A percentile compares a stretch with the other conserved stretches of the same genome.
Conservation (phyloP, 2,113 vertebrate genomes). For the Campylomormyrus numenius region DNA sequence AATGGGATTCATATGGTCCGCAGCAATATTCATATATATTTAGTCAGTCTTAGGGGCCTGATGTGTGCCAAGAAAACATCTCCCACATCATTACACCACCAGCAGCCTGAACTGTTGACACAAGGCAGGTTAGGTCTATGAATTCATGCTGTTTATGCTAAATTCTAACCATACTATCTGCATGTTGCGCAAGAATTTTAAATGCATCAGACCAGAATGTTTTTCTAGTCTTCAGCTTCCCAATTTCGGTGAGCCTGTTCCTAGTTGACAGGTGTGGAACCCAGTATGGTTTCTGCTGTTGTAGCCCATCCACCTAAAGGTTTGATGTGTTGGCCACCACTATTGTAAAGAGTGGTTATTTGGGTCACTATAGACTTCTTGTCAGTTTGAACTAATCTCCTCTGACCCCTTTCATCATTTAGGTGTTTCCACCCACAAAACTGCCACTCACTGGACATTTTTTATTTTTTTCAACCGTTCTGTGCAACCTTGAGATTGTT, state of each 20-base stretch:
- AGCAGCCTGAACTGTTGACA: background rate
- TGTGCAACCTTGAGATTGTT: background rate
- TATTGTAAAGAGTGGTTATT: background rate
- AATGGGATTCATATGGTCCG: background rate
- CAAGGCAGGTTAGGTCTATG: background rate
- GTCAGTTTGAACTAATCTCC: background rate
- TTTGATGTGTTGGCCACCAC: background rate
- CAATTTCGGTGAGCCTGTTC: background rate
- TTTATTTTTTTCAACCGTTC: background rate
- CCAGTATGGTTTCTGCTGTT: background rate
- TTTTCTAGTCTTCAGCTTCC: background rate
- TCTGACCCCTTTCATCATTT: background rate
- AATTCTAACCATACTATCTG: background rate
- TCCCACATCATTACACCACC: background rate
- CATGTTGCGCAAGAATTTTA: background rate
- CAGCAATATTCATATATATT: background rate
- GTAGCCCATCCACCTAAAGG: background rate
- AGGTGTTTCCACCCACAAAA: background rate
- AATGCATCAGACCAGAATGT: background rate
- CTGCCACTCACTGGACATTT: background rate
- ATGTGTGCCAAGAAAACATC: background rate
- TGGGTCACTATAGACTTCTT: background rate
- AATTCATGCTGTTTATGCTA: background rate
- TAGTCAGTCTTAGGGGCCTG: background rate
- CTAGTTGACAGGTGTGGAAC: background rate